Percentiles rank a stretch among this genome's conserved stretches.
These are phyloP conservation scores for Drosophila pectinifera DNA, from an alignment of 1,140 invertebrate species.

Conservation along the genomic window DNA sequence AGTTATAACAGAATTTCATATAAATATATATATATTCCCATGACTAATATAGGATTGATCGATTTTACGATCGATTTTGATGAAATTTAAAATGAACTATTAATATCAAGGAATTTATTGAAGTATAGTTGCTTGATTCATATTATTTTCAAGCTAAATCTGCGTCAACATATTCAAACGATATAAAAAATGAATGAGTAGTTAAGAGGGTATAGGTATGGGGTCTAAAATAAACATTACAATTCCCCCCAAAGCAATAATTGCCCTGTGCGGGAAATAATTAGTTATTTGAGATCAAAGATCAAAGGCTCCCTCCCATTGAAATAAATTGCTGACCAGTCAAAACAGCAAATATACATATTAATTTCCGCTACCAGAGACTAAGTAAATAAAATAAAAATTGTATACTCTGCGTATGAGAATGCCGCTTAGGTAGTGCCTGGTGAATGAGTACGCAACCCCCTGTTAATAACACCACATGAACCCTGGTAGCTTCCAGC, in stretches of 20 bases:
- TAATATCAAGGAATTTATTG: no score
- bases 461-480: constrained; percentile 3
- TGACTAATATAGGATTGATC: no score
- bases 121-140: no score
- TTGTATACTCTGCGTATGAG: no score
- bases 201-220: no score
- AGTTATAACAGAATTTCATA: no score
- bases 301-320: background rate
- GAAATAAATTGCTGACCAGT: background rate
- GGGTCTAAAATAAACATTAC: background rate
- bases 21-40: no score
- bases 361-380: background rate
- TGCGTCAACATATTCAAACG: no score
- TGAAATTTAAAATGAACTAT: no score
- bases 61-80: no score
- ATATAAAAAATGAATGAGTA: no score
- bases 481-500: constrained; percentile 18
- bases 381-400: background rate
- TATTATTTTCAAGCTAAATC: no score
- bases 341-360: background rate
- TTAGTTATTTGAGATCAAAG: background rate
- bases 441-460: background rate
- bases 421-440: constrained; percentile 19
- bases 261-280: background rate
- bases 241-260: background rate